Base-by-base conservation (phyloP, 1,140 invertebrate genomes). In the Pseudomyrmex sp. region DNA sequence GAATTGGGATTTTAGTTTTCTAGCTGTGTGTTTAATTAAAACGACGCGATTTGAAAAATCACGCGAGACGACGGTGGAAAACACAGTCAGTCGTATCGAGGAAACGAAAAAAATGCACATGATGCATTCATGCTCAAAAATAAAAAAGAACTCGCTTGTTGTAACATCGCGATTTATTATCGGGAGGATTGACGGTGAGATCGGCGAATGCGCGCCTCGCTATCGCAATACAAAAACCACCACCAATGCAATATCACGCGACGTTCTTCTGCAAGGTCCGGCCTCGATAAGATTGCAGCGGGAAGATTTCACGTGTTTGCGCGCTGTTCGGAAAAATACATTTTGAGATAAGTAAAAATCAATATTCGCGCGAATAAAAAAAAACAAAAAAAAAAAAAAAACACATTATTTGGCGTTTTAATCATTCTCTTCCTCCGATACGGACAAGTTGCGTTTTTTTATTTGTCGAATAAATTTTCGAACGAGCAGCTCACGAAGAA, bases 261-360 rank as follows among this genome's bases (percentile, higher is more conserved):
- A 63, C 3, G 58, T 10, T 54, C 48, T 58, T 20, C 58, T 20
- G 5, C 35, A 18, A 65, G 9, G 79, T 74, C 23, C 72, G 48
- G 52, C 54, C 48, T 23, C 48, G 79, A 82, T 82, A 82, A 82
- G 79, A 82, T 82, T 82, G 61, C 50, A 26, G 15, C 26, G 59
- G 12, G 44, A 75, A 52, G 70, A 82, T 82, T 82, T 82, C 61
- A 75, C 46, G 26, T 82, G 70, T 82, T 82, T 82, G 59, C 35
- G 26, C 63, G 52, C 79, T 82, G 35, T 35, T 62, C 4, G 46
- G 70, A 75, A 74, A 75, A 75, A 82, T 63, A 63, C 48, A 63
- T 48, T 75, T 13, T 9, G 20, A 63, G 79, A 73, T 73, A 73
- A 75, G 69, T 58, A 46, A 75, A 82, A 82, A 63, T 75, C 58